These are phyloP conservation scores for Coryphaenoides rupestris DNA, from an alignment of 2,113 vertebrate genomes.

Conservation along the genomic window DNA sequence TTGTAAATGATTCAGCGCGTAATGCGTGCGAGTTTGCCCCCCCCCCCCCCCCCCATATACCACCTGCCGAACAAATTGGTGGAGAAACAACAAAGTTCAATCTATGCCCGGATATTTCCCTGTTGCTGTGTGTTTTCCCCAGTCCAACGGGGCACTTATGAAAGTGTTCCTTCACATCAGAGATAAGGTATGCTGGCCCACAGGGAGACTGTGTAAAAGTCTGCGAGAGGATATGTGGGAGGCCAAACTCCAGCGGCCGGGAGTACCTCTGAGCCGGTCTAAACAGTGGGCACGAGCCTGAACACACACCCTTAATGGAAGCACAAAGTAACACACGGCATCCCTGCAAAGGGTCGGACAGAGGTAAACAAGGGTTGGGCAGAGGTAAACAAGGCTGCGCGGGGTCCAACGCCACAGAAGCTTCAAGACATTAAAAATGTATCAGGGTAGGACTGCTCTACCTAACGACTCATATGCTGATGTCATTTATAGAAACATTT, in stretches of 20 bases:
- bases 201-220: slow-evolving; percentile 59
- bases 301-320: slow-evolving; percentile 72
- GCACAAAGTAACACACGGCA: slow-evolving; percentile 54
- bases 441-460: slow-evolving; percentile 27
- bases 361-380: slow-evolving; percentile 62
- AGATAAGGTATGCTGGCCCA: slow-evolving; percentile 57
- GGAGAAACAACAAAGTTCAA: slow-evolving; percentile 73
- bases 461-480: slow-evolving; percentile 12
- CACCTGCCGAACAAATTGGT: slow-evolving; percentile 67
- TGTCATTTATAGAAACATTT: slow-evolving; percentile 35
- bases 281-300: slow-evolving; percentile 69
- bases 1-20: slow-evolving; percentile 64
- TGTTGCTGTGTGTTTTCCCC: slow-evolving; percentile 65
- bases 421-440: slow-evolving; percentile 63
- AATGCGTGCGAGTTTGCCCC: slow-evolving; percentile 62
- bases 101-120: slow-evolving; percentile 64
- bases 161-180: slow-evolving; percentile 67
- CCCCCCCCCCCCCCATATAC: too few relatives aligned
- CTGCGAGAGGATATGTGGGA: slow-evolving; percentile 63
- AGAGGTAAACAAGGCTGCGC: slow-evolving; percentile 66
- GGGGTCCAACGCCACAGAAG: slow-evolving; percentile 46
- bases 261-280: slow-evolving; percentile 67
- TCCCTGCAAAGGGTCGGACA: slow-evolving; percentile 46
- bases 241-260: slow-evolving; percentile 55
- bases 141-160: slow-evolving; percentile 59